Percentiles rank a stretch among this genome's conserved stretches.
phyloP scores from a whole-genome alignment of 2,888 invertebrate genomes.

The Lithophane semibrunnea region DNA sequence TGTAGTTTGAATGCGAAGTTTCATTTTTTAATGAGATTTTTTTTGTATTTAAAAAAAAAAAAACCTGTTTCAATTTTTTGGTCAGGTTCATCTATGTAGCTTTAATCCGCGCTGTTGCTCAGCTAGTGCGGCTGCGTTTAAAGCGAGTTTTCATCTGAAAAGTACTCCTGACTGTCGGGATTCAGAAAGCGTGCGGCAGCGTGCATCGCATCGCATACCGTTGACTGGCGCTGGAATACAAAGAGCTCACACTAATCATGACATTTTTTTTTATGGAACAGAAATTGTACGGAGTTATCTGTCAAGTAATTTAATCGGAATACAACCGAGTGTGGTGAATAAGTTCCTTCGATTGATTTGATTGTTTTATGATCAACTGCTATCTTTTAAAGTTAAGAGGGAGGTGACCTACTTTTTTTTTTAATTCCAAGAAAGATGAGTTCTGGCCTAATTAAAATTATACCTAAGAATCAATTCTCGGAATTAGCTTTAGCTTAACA shows the following conservation, averaged over 20 bases:
- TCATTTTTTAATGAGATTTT: too few relatives aligned
- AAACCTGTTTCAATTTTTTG: background rate
- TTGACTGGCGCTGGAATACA: too few relatives aligned
- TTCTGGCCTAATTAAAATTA: background rate
- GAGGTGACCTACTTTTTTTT: background rate
- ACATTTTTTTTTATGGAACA: background rate
- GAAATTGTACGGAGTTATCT: background rate
- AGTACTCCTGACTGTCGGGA: background rate
- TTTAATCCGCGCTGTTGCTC: constrained; percentile 4
- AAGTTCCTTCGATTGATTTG: background rate
- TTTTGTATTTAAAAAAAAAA: too few relatives aligned
- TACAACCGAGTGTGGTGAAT: background rate
- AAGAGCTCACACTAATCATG: background rate
- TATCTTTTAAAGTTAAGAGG: background rate
- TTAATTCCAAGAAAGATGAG: background rate
- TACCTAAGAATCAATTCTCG: background rate
- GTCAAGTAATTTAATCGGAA: background rate
- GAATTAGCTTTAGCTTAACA: background rate
- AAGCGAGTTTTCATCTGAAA: constrained; percentile 21
- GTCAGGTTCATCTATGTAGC: background rate
- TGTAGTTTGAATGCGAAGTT: too few relatives aligned
- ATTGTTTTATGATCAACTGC: background rate
- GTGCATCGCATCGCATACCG: too few relatives aligned
- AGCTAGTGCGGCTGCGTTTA: background rate
- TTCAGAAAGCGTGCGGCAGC: background rate